phyloP scores from a whole-genome alignment of 2,113 vertebrate genomes.

The Hippocampus mohnikei region DNA sequence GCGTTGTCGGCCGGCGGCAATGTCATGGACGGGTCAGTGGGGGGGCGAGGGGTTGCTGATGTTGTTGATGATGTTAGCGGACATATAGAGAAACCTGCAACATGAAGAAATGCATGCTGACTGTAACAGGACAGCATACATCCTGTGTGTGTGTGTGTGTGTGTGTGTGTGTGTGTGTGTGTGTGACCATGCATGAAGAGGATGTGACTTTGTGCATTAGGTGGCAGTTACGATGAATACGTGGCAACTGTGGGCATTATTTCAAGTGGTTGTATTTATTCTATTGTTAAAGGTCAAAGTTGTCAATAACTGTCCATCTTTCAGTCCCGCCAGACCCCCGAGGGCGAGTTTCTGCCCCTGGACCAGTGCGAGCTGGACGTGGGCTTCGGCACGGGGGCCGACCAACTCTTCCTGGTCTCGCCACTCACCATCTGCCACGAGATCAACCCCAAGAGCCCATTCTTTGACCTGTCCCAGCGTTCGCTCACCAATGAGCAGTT shows the following conservation, averaged over 20 bases:
- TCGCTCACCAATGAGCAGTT: slow-evolving; percentile 83
- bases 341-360: slow-evolving; percentile 86
- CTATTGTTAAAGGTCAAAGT: neutral
- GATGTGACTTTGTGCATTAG: too few relatives aligned
- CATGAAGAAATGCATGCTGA: neutral
- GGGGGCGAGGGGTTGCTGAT: neutral
- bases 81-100: neutral
- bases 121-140: neutral
- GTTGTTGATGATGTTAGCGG: neutral
- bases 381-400: slow-evolving; percentile 85
- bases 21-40: slow-evolving; percentile 14
- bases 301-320: slow-evolving; percentile 17
- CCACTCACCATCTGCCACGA: slow-evolving; percentile 89
- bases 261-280: too few relatives aligned
- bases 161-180: neutral
- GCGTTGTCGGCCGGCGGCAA: slow-evolving; percentile 4
- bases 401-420: slow-evolving; percentile 88
- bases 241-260: too few relatives aligned
- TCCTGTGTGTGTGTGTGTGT: too few relatives aligned
- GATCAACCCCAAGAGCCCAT: slow-evolving; percentile 85
- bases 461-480: slow-evolving; percentile 84
- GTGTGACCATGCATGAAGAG: neutral
- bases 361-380: slow-evolving; percentile 88
- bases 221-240: neutral
- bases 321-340: slow-evolving; percentile 86